A percentile compares a stretch with the other conserved stretches of the same genome.
phyloP scores from a whole-genome alignment of 2,113 vertebrate species.

The Pachycephala philippinensis region DNA sequence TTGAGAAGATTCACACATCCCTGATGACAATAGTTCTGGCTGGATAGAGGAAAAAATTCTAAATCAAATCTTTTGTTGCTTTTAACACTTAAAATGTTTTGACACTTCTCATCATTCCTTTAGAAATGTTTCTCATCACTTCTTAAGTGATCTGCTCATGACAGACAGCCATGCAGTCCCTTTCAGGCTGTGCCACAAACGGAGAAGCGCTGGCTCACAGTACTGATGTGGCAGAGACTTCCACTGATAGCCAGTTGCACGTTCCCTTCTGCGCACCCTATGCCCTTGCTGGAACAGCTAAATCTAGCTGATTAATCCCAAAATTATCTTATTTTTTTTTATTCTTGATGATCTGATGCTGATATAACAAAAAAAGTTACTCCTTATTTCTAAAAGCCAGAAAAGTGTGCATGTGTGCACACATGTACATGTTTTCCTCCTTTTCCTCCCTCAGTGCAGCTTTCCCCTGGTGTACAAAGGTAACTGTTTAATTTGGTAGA shows the following conservation, averaged over 20 bases:
- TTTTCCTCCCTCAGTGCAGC: accelerated
- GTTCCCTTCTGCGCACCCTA: neutral
- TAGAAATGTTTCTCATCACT: slow-evolving; percentile 55
- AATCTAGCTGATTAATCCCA: neutral
- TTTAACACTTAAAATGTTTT: slow-evolving; percentile 44
- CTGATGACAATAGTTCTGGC: slow-evolving; percentile 10
- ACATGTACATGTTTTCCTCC: accelerated
- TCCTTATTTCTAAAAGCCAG: neutral
- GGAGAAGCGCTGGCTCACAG: neutral
- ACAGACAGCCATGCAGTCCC: slow-evolving; percentile 27
- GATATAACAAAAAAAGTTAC: neutral
- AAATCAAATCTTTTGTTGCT: slow-evolving; percentile 46
- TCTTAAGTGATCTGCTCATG: slow-evolving; percentile 22
- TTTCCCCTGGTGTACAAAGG: neutral
- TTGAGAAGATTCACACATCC: neutral
- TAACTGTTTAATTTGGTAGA: neutral
- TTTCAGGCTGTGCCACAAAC: slow-evolving; percentile 4
- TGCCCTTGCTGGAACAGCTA: neutral
- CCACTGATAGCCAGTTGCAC: neutral
- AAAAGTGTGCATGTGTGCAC: neutral
- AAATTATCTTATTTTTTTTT: neutral
- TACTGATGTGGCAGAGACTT: neutral
- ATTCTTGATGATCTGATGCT: neutral
- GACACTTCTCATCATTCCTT: slow-evolving; percentile 25
- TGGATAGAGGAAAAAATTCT: neutral